A percentile compares a stretch with the other conserved stretches of the same genome.
These are phyloP conservation scores for Cryptotermes secundus DNA, from an alignment of 1,140 invertebrate genomes.

Conservation along the genomic window DNA sequence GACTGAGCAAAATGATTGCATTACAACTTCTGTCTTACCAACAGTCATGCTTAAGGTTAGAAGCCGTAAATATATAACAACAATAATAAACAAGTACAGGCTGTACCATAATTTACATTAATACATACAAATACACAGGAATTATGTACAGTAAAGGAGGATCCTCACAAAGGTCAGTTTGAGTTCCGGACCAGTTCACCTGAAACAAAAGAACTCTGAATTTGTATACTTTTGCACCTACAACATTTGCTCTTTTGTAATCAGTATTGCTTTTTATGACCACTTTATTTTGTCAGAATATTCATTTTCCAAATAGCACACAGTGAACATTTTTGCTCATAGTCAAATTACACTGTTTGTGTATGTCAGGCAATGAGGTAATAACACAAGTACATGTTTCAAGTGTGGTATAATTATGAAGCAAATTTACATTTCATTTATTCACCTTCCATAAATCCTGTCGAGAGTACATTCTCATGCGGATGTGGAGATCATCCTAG, in stretches of 20 bases:
- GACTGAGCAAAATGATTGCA: background rate
- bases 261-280: background rate
- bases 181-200: background rate
- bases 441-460: too few relatives aligned
- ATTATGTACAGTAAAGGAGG: background rate
- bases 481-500: too few relatives aligned
- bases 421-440: too few relatives aligned
- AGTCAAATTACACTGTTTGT: too few relatives aligned
- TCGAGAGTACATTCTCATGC: too few relatives aligned
- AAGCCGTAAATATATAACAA: background rate
- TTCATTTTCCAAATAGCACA: background rate
- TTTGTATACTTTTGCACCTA: background rate
- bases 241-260: background rate
- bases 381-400: too few relatives aligned
- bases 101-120: constrained; percentile 18
- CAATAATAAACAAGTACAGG: constrained; percentile 6
- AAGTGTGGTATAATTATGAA: too few relatives aligned
- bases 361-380: too few relatives aligned
- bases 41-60: background rate
- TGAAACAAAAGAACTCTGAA: background rate
- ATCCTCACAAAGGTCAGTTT: background rate
- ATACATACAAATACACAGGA: constrained; percentile 14
- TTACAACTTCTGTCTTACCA: background rate
- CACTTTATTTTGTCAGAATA: background rate
- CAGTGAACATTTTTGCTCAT: background rate